A percentile compares a stretch with the other conserved stretches of the same genome.
Conservation (phyloP, 2,113 vertebrate genomes). For the Oophaga pumilio region DNA sequence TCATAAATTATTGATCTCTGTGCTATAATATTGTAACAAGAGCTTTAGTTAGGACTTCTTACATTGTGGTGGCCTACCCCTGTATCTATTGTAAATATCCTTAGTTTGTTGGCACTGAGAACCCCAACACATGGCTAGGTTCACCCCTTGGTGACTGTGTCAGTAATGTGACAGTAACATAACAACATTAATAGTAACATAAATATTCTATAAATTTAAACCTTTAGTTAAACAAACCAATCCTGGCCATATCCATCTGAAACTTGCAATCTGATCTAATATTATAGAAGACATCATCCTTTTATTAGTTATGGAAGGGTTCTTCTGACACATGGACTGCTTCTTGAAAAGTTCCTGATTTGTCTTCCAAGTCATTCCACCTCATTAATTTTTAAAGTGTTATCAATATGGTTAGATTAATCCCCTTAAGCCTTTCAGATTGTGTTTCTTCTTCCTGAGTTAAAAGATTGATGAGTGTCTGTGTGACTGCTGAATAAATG, state of each 20-base stretch:
- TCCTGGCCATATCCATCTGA: neutral
- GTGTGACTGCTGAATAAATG: conserved; percentile 64
- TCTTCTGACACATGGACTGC: conserved; percentile 47
- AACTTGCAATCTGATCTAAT: neutral
- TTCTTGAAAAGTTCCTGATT: conserved; percentile 59
- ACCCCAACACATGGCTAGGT: too few relatives aligned
- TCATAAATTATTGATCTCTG: too few relatives aligned
- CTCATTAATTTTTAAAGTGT: conserved; percentile 73
- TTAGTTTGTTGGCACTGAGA: too few relatives aligned
- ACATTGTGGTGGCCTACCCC: too few relatives aligned
- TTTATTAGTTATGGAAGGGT: neutral
- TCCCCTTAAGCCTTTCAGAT: conserved; percentile 71
- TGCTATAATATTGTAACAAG: too few relatives aligned
- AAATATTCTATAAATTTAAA: neutral
- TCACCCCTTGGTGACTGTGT: too few relatives aligned
- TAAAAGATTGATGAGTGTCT: conserved; percentile 76
- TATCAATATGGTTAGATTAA: conserved; percentile 72
- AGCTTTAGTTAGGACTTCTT: too few relatives aligned
- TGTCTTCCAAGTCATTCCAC: conserved; percentile 65
- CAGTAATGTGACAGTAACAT: too few relatives aligned
- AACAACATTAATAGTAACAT: neutral
- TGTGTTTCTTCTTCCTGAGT: conserved; percentile 73
- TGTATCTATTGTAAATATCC: too few relatives aligned
- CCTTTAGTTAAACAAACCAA: neutral
- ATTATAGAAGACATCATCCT: conserved; percentile 1